These are phyloP conservation scores for Hipparchia sbordonii DNA, from an alignment of 2,888 invertebrate genomes.

Conservation along the genomic window DNA sequence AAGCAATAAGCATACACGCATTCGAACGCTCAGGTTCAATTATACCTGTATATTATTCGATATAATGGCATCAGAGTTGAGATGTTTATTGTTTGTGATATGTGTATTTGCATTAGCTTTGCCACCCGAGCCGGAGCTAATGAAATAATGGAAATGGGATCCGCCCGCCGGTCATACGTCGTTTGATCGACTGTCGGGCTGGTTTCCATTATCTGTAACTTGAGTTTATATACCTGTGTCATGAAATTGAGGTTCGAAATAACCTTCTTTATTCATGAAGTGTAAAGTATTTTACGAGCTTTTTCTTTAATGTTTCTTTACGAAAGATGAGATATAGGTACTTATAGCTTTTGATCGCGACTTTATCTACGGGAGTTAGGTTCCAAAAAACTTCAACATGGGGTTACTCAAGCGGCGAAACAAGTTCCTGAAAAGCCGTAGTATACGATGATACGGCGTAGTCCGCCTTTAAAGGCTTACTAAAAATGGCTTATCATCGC, in stretches of 20 bases:
- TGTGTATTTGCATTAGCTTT: conserved; percentile 12
- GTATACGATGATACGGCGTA: too few species aligned
- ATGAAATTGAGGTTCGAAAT: background rate
- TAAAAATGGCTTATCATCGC: too few species aligned
- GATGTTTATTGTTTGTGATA: conserved; percentile 15
- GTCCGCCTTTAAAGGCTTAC: too few species aligned
- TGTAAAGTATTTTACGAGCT: too few species aligned
- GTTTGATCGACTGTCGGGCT: conserved; percentile 7
- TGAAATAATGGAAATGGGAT: conserved; percentile 26
- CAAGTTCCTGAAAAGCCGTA: too few species aligned
- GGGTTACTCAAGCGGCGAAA: too few species aligned
- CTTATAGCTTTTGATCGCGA: too few species aligned
- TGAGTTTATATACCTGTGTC: background rate
- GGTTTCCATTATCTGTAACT: conserved; percentile 4
- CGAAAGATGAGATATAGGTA: too few species aligned
- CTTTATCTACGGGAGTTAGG: too few species aligned
- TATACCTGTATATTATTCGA: background rate
- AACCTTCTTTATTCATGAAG: background rate
- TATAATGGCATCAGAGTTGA: conserved; percentile 5
- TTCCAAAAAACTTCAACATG: too few species aligned
- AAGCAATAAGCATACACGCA: conserved; percentile 5
- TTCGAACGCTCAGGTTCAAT: background rate
- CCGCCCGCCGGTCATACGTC: conserved; percentile 8
- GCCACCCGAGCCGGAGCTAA: conserved; percentile 17
- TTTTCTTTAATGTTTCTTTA: too few species aligned